Percentiles rank a stretch among this genome's conserved stretches.
Evolutionary conservation across 2,888 invertebrate genomes (phyloP).

Genomic region (Galerucella nymphaeae): DNA sequence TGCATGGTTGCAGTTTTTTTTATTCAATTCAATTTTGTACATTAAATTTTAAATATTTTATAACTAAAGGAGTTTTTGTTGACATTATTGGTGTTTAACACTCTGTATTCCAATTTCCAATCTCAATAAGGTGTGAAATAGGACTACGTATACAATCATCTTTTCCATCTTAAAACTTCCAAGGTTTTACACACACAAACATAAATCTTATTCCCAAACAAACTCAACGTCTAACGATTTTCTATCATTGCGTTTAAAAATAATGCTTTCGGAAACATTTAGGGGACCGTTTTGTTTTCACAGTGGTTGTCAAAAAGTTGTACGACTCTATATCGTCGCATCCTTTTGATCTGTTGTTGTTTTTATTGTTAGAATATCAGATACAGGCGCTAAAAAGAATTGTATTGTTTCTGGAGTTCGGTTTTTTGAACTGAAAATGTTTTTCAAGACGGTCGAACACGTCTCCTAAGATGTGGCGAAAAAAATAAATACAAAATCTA

Average conservation of each 20-base stretch:
- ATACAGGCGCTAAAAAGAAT: not conserved
- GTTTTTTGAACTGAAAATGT: no score
- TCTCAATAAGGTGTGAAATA: constrained; percentile 26
- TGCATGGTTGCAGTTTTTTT: not conserved
- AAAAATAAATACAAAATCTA: no score
- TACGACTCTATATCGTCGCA: constrained; percentile 21
- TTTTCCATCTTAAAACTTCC: constrained; percentile 24
- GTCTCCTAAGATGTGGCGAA: no score
- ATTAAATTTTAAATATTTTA: not conserved
- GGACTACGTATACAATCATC: constrained; percentile 15
- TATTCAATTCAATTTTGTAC: not conserved
- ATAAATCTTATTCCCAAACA: constrained; percentile 25
- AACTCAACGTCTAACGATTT: constrained; percentile 32
- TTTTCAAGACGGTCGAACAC: no score
- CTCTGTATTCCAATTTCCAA: not conserved
- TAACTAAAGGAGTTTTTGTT: no score
- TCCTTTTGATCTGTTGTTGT: constrained; percentile 8
- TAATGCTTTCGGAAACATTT: constrained; percentile 33
- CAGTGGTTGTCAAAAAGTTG: constrained; percentile 22
- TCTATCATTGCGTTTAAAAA: constrained; percentile 34
- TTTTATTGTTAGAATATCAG: constrained; percentile 16
- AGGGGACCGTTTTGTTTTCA: constrained; percentile 23
- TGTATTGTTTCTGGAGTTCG: not conserved
- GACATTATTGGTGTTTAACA: not conserved
- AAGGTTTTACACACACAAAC: constrained; percentile 7